Evolutionary conservation across 2,797 vertebrate genomes (phyloP).

Genomic region (Danio tinwini): DNA sequence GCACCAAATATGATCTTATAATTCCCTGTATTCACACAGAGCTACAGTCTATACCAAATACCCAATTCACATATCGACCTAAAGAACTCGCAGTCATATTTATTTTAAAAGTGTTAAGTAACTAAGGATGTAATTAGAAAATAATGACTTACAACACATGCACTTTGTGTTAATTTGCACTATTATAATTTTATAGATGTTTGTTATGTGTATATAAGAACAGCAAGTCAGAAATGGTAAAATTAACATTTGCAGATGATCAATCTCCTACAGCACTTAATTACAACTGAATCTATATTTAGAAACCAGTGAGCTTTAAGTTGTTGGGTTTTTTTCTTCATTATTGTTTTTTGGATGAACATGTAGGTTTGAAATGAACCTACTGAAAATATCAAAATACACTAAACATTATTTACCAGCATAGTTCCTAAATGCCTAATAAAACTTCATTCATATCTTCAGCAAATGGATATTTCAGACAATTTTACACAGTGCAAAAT

Average conservation of each 20-base stretch:
- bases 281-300: background rate
- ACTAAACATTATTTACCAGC: background rate
- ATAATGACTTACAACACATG: background rate
- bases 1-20: conserved; percentile 50
- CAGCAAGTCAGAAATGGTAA: background rate
- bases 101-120: background rate
- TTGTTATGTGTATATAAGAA: background rate
- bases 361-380: conserved; percentile 25
- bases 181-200: background rate
- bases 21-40: conserved; percentile 48
- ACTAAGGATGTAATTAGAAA: background rate
- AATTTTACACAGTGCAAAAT: background rate
- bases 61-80: background rate
- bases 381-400: background rate
- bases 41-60: conserved; percentile 38
- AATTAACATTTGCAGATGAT: background rate
- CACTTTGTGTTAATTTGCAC: background rate
- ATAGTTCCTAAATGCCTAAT: no score
- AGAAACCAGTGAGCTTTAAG: background rate
- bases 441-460: background rate
- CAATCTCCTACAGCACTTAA: background rate
- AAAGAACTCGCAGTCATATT: background rate
- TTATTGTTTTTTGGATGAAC: conserved; percentile 19
- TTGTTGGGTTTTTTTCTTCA: conserved; percentile 20
- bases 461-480: background rate